Percentiles rank a stretch among this genome's conserved stretches.
Conservation (phyloP, 2,888 invertebrate species). For the Sepiola atlantica region DNA sequence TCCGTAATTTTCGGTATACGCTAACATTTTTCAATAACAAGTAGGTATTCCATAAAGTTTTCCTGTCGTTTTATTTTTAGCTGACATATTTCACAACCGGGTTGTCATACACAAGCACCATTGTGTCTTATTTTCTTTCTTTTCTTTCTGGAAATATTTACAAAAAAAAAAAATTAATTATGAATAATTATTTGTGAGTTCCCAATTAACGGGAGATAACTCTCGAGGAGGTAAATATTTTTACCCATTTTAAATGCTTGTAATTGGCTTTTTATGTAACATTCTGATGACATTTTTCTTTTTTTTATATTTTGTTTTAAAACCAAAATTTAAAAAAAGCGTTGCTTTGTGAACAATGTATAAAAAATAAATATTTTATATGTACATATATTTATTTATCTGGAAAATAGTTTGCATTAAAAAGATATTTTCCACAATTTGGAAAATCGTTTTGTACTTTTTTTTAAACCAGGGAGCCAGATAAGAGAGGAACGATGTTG, state of each 20-base stretch:
- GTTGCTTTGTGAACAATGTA: background rate
- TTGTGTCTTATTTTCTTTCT: no score
- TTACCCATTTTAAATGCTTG: background rate
- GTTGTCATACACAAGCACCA: no score
- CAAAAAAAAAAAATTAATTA: no score
- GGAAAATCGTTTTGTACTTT: background rate
- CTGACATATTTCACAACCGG: no score
- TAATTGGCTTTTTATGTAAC: background rate
- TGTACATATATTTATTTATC: no score
- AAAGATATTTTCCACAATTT: background rate
- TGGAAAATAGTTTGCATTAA: background rate
- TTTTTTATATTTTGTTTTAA: no score
- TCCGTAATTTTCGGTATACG: no score
- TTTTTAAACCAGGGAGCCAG: background rate
- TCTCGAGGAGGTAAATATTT: background rate
- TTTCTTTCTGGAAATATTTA: no score
- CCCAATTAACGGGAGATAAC: background rate
- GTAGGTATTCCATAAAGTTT: no score
- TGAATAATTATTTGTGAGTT: background rate
- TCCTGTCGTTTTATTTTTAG: no score
- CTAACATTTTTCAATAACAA: no score
- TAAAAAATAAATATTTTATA: background rate
- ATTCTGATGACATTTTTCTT: background rate
- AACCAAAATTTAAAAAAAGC: background rate
- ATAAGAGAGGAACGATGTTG: background rate